Evolutionary conservation across 2,797 vertebrate species (phyloP).

Genomic region (Parotocinclus haroldoi): DNA sequence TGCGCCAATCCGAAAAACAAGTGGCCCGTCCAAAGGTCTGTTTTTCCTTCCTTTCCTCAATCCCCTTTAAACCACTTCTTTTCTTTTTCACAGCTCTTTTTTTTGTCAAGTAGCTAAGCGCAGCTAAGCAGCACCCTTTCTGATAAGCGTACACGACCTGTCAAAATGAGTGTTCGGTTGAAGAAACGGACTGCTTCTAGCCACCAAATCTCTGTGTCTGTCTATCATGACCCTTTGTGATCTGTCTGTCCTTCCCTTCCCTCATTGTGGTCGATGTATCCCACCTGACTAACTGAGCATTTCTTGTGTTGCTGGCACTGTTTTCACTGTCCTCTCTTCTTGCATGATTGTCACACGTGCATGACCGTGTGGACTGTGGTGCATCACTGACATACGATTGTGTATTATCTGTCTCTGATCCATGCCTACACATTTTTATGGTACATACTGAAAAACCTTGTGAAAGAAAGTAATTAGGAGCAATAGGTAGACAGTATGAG

Average conservation of each 20-base stretch:
- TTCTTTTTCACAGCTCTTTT: conserved; percentile 43
- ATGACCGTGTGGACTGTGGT: conserved; percentile 46
- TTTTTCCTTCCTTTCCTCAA: conserved; percentile 51
- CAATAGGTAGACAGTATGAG: neutral
- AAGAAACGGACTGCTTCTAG: conserved; percentile 54
- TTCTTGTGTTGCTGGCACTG: conserved; percentile 45
- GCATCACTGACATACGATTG: conserved; percentile 34
- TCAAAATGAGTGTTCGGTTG: conserved; percentile 46
- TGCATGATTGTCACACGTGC: conserved; percentile 49
- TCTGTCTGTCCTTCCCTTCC: conserved; percentile 18
- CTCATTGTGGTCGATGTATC: conserved; percentile 39
- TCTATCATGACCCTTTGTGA: conserved; percentile 23
- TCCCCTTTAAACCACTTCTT: conserved; percentile 35
- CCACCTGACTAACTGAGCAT: conserved; percentile 46
- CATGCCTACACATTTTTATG: conserved; percentile 16
- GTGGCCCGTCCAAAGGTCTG: conserved; percentile 57
- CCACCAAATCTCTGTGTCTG: conserved; percentile 43
- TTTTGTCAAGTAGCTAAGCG: conserved; percentile 42
- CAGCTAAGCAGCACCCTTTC: conserved; percentile 47
- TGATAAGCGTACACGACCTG: conserved; percentile 41
- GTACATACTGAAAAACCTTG: conserved; percentile 3
- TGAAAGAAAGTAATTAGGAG: conserved; percentile 17
- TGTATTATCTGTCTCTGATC: conserved; percentile 21
- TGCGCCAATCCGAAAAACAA: conserved; percentile 53
- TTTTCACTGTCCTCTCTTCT: conserved; percentile 35